These are phyloP conservation scores for Balanococcus diminutus DNA, from an alignment of 2,888 invertebrate species.

Conservation along the genomic window DNA sequence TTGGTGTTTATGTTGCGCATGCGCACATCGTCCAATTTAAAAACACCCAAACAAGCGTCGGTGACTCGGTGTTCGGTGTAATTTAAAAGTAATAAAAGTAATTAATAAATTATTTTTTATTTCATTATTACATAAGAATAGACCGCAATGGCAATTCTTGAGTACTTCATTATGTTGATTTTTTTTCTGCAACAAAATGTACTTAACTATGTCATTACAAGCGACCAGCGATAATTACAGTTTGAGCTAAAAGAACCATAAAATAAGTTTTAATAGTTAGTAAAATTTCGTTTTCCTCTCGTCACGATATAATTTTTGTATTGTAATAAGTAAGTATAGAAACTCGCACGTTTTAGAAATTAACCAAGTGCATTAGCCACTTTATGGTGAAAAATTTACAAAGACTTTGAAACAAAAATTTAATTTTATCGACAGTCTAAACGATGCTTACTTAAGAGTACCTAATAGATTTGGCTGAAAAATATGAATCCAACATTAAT, in stretches of 20 bases:
- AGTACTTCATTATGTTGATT: neutral
- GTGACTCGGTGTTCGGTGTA: neutral
- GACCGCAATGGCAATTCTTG: too few relatives aligned
- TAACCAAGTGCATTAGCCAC: neutral
- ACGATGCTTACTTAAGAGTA: neutral
- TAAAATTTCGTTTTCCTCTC: neutral
- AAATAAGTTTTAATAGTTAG: neutral
- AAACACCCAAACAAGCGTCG: too few relatives aligned
- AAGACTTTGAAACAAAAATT: neutral
- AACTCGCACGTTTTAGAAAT: neutral
- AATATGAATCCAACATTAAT: too few relatives aligned
- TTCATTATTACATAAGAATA: neutral
- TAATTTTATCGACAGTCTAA: neutral
- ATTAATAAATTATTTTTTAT: neutral
- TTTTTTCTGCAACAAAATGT: neutral
- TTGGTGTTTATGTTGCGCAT: neutral
- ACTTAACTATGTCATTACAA: neutral
- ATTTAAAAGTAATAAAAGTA: neutral
- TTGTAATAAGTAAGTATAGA: neutral
- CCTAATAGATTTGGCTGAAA: too few relatives aligned
- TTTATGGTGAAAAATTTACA: neutral
- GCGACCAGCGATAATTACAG: neutral
- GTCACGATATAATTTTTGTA: too few relatives aligned
- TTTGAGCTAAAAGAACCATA: neutral
- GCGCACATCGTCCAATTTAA: neutral